Base-by-base conservation (phyloP, 2,113 vertebrate genomes). In the Hiodon alosoides region DNA sequence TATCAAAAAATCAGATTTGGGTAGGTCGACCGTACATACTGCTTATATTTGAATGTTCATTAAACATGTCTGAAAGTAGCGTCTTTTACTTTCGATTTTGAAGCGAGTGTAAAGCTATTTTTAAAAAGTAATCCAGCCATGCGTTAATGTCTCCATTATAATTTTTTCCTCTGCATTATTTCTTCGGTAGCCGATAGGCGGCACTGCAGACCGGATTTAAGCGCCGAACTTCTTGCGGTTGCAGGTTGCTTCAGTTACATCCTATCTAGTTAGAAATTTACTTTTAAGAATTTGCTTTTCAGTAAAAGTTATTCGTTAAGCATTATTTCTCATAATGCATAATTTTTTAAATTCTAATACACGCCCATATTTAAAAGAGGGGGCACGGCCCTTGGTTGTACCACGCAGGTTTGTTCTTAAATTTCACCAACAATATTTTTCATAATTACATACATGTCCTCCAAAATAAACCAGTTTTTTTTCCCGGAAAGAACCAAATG, bases 131-230 rank as follows among this genome's bases (percentile, higher is more conserved):
- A 2, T 31, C 31, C 31, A 31, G 31, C 31, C 31, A 31, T 31
- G 31, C 31, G 31, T 31, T 31, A 31, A 31, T 31, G 31, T 31
- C 31, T 31, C 0, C 31, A 59, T 71, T 59, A 55, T 71, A 50
- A 2, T 14, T 71, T 60, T 52, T 61, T 9, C 2, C 50, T 2
- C 5, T 79, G 82, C 74, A 31, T 31, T 81, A 76, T 2, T 0
- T 17, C 2, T 1, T 0, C 6, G 2, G 0, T 0, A 9, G 0
- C 77, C 89, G 75, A 86, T 81, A 87, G 89, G 82, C 72, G 90
- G 82, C 88, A 88, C 87, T 87, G 82, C 81, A 83, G 82, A 81
- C 84, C 71, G 76, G 73, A 74, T 69, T 47, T 55, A 66, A 17
- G n/a, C 14, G 11, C 50, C 64, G 48, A 10, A 46, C 14, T 53